Base-by-base conservation (phyloP, 2,113 vertebrate genomes). In the Gallinago paraguaiae region DNA sequence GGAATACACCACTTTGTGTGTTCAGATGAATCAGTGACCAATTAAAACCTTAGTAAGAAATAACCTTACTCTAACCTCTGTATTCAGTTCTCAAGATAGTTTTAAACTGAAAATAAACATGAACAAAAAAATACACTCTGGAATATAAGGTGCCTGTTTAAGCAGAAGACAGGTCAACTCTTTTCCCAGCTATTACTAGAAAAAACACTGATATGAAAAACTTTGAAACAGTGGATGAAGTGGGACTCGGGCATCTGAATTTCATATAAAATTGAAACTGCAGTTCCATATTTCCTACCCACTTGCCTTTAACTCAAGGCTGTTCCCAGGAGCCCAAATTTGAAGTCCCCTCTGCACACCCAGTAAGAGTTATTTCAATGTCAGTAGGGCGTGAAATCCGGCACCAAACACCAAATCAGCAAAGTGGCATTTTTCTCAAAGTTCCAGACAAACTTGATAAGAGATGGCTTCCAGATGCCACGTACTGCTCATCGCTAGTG, bases 301-400 rank as follows among this genome's bases (percentile, higher is more conserved):
- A 16, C 27, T 56, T 65, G 13, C 4, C 16, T 57, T 48, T 33
- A 27, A 17, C 20, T 51, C 30, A 56, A 33, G n/a, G 18, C 2
- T 33, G 6, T 30, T 5, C 12, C 50, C 27, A 24, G 13, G 3
- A 79, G 7, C 18, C 22, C n/a, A 4, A 60, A 60, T 14, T 0
- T 67, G 23, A 57, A 43, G 33, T 61, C 15, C 6, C 6, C 18
- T 60, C 28, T 37, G 8, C n/a, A 31, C 8, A 59, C 18, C 10
- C 0, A 0, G 10, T 41, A 35, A 25, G 39, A 77, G 7, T 4
- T 53, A 24, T 41, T 81, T 53, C 43, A 46, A 0, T 17, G 6
- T 46, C 28, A 63, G 24, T 11, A 50, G 28, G 13, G 28, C 33
- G 57, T 54, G 43, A 85, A 45, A 28, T 4, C 6, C 25, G 54